Evolutionary conservation across 2,888 invertebrate genomes (phyloP).

Genomic region (Microctonus hyperodae): DNA sequence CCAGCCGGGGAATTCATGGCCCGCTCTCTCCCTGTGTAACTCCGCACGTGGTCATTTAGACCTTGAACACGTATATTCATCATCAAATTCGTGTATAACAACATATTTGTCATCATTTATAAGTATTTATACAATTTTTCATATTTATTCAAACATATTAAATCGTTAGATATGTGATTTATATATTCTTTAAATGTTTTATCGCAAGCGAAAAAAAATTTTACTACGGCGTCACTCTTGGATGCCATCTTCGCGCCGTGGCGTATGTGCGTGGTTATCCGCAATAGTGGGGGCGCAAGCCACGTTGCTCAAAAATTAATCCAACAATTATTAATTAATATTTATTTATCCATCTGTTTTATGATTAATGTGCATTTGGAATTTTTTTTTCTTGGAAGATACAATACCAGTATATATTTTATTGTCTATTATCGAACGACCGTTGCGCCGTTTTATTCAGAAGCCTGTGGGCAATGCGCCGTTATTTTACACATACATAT

Average conservation of each 20-base stretch:
- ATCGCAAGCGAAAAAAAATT: constrained; percentile 2
- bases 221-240: constrained; percentile 55
- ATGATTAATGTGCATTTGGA: not conserved
- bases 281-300: constrained; percentile 48
- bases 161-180: not conserved
- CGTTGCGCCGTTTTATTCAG: not conserved
- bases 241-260: constrained; percentile 58
- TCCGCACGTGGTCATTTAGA: constrained; percentile 46
- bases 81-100: not conserved
- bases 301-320: constrained; percentile 43
- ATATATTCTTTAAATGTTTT: not conserved
- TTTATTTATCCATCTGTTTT: not conserved
- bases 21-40: constrained; percentile 32
- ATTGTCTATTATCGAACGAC: not conserved
- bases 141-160: not conserved
- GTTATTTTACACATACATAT: not conserved
- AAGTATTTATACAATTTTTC: not conserved
- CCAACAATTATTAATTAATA: constrained; percentile 2
- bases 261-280: constrained; percentile 48
- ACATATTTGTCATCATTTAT: constrained; percentile 17
- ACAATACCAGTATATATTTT: not conserved
- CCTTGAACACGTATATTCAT: constrained; percentile 14
- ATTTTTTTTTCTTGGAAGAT: too few species aligned
- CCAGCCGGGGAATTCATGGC: constrained; percentile 27
- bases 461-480: not conserved